phyloP scores from a whole-genome alignment of 1,140 invertebrate species.

The Euwallacea similis region DNA sequence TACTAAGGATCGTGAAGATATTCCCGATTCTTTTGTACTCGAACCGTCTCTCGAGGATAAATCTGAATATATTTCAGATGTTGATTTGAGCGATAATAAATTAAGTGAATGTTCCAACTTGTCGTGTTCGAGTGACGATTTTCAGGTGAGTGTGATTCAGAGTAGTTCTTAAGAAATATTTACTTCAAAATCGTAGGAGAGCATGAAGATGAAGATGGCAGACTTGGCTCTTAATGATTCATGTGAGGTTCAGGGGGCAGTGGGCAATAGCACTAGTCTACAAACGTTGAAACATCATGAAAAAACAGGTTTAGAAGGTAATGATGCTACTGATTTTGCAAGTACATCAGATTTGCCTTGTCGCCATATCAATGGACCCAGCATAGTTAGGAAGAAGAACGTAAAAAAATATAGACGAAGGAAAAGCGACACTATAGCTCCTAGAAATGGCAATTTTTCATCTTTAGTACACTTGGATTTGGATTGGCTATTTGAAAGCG shows the following conservation, averaged over 20 bases:
- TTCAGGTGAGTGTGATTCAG: not conserved
- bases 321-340: too few species aligned
- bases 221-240: conserved; percentile 12
- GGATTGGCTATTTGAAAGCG: conserved; percentile 52
- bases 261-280: not conserved
- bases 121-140: conserved; percentile 46
- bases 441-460: conserved; percentile 45
- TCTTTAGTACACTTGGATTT: conserved; percentile 50
- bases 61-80: conserved; percentile 37
- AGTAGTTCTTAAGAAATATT: not conserved
- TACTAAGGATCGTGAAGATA: conserved; percentile 35
- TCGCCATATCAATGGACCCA: not conserved
- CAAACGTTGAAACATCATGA: too few species aligned
- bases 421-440: conserved; percentile 31
- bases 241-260: not conserved
- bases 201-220: conserved; percentile 26
- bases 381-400: conserved; percentile 42
- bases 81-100: conserved; percentile 49
- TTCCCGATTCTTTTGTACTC: conserved; percentile 62
- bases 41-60: conserved; percentile 53
- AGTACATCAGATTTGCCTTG: conserved; percentile 6
- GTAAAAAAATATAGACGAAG: conserved; percentile 41
- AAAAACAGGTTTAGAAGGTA: too few species aligned
- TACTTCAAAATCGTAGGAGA: not conserved
- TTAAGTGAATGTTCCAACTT: conserved; percentile 49